Evolutionary conservation across 2,113 vertebrate genomes (phyloP).

Genomic region (Chlamydotis undulata): DNA sequence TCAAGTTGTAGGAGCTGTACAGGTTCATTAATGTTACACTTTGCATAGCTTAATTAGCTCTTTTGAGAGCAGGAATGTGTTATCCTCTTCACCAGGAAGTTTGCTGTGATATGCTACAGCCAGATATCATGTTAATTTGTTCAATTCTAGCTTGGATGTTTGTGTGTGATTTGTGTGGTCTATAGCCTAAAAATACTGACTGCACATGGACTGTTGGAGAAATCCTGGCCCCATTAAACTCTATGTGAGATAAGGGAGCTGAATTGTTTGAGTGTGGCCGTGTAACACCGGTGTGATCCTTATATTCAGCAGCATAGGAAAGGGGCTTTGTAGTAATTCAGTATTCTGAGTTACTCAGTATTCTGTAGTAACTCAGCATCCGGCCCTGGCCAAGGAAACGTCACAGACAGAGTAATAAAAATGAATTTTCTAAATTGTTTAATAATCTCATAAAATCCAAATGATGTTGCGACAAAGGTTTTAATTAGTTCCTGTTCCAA

Average conservation of each 20-base stretch:
- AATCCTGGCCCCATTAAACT: neutral
- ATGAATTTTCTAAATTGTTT: neutral
- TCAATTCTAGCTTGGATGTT: neutral
- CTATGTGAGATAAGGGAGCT: neutral
- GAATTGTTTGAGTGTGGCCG: rapidly evolving
- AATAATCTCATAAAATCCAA: neutral
- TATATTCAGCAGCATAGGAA: neutral
- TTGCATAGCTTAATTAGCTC: neutral
- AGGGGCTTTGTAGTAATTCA: neutral
- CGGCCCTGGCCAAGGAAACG: neutral
- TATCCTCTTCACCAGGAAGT: neutral
- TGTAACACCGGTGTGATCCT: neutral
- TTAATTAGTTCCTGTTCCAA: neutral
- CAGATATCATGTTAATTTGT: neutral
- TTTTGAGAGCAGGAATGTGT: neutral
- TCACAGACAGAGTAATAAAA: neutral
- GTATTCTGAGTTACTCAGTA: neutral
- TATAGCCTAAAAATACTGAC: neutral
- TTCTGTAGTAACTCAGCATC: neutral
- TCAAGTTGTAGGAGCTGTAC: neutral
- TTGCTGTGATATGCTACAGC: neutral
- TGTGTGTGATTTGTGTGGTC: neutral
- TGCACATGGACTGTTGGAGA: neutral
- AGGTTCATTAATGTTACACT: rapidly evolving
- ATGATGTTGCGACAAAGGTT: neutral